phyloP scores from a whole-genome alignment of 2,888 invertebrate species.

The Teinopalpus imperialis region DNA sequence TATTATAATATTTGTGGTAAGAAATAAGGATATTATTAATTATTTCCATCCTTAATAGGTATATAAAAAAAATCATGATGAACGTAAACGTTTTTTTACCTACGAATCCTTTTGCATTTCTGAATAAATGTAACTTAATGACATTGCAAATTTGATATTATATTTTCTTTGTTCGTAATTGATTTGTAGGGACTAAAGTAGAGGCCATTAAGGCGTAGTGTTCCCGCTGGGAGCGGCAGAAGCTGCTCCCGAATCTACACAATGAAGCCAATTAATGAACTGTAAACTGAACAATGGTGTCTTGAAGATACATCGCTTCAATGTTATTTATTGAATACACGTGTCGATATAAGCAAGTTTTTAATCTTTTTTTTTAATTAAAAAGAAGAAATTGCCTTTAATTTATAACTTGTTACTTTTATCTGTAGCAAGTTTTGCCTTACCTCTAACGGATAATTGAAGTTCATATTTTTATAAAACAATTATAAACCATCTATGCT shows the following conservation, averaged over 20 bases:
- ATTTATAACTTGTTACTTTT: no score
- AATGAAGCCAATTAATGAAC: constrained; percentile 71
- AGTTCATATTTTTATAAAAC: no score
- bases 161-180: constrained; percentile 22
- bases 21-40: no score
- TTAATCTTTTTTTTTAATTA: constrained; percentile 32
- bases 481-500: no score
- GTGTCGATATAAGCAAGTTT: constrained; percentile 19
- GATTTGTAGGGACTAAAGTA: constrained; percentile 21
- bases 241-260: constrained; percentile 55
- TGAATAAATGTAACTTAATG: neutral
- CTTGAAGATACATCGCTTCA: constrained; percentile 29
- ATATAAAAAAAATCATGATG: no score
- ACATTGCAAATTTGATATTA: neutral
- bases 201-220: constrained; percentile 31
- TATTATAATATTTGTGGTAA: no score
- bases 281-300: constrained; percentile 70
- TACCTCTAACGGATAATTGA: no score
- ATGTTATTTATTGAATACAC: constrained; percentile 16
- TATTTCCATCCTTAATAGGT: no score
- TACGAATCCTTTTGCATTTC: no score
- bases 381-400: no score
- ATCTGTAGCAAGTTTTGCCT: no score
- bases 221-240: constrained; percentile 48
- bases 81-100: no score